Conservation (phyloP, 2,113 vertebrate species). For the Ophiodon elongatus region DNA sequence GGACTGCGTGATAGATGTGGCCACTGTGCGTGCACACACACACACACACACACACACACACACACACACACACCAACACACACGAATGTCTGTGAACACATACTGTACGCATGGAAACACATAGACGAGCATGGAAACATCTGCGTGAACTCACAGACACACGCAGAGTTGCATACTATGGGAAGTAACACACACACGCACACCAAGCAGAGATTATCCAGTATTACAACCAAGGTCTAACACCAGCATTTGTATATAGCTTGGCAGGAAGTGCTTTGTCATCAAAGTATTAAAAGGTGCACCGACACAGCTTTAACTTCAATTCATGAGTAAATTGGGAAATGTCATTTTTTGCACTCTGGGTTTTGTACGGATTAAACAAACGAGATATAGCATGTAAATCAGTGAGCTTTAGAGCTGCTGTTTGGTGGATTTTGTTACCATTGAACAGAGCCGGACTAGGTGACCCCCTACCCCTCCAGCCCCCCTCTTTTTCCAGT, state of each 20-base stretch:
- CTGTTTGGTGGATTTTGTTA: not conserved
- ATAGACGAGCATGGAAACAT: not conserved
- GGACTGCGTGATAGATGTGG: constrained; percentile 67
- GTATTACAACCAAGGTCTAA: constrained; percentile 35
- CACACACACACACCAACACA: constrained; percentile 2
- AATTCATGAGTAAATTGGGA: not conserved
- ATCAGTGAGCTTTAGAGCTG: not conserved
- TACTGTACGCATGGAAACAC: constrained; percentile 23
- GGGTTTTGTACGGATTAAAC: not conserved
- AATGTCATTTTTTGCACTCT: not conserved
- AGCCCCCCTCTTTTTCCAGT: not conserved
- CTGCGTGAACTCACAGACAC: not conserved
- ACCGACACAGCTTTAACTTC: constrained; percentile 1
- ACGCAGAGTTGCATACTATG: not conserved
- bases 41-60: constrained; percentile 11
- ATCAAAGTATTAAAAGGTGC: constrained; percentile 7
- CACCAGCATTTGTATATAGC: constrained; percentile 6
- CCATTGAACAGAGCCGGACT: not conserved
- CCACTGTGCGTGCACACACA: not conserved
- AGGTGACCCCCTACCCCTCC: too few relatives aligned
- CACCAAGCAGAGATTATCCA: constrained; percentile 29
- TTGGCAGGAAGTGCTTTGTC: constrained; percentile 3
- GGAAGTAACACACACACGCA: not conserved
- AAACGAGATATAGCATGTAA: not conserved
- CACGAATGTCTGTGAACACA: constrained; percentile 2